A percentile compares a stretch with the other conserved stretches of the same genome.
phyloP scores from a whole-genome alignment of 2,888 invertebrate genomes.

The Drosophila quasianomalipes region DNA sequence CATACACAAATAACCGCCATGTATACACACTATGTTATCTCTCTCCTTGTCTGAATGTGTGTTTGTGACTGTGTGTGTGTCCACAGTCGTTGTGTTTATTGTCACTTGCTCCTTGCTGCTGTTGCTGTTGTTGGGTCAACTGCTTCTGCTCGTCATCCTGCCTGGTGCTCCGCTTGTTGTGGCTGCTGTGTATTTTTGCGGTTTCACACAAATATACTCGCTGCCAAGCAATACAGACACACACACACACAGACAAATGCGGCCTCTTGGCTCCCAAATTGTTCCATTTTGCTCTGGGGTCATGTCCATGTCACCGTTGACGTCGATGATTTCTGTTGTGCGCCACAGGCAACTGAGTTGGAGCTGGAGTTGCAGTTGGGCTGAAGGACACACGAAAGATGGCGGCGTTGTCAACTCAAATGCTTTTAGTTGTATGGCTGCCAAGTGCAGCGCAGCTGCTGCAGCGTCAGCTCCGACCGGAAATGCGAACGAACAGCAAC shows the following conservation, averaged over 20 bases:
- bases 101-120: conserved; percentile 47
- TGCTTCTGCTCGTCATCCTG: conserved; percentile 43
- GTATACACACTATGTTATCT: conserved; percentile 30
- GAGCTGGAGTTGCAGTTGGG: conserved; percentile 28
- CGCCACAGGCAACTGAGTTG: conserved; percentile 11
- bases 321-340: conserved; percentile 62
- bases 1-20: conserved; percentile 23
- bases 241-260: conserved; percentile 5
- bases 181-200: conserved; percentile 69
- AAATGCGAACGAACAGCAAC: conserved; percentile 62
- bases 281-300: conserved; percentile 69
- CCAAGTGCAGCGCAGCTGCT: conserved; percentile 67
- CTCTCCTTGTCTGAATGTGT: not conserved
- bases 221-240: conserved; percentile 25
- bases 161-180: conserved; percentile 13
- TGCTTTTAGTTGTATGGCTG: conserved; percentile 73
- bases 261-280: conserved; percentile 46
- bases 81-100: conserved; percentile 59
- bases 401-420: conserved; percentile 63
- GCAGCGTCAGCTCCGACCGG: conserved; percentile 63
- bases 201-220: conserved; percentile 76
- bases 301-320: conserved; percentile 70
- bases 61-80: conserved; percentile 25
- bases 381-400: conserved; percentile 16
- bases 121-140: conserved; percentile 33